Conservation (phyloP, 2,888 invertebrate genomes). For the Calameuta idolon region DNA sequence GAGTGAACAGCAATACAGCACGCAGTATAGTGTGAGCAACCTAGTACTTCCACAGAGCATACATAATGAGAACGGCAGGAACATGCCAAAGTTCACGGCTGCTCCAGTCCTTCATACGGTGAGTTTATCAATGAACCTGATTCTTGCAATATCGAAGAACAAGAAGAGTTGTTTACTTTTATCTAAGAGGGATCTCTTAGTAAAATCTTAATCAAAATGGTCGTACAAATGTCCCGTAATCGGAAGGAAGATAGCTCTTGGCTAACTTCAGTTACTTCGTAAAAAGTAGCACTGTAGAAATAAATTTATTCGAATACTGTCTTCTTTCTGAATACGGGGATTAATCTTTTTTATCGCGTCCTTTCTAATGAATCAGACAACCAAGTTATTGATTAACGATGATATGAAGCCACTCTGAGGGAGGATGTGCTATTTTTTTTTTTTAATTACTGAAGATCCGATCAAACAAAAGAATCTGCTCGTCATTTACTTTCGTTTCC, state of each 20-base stretch:
- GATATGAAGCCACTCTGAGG: neutral
- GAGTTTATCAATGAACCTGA: slow-evolving; percentile 29
- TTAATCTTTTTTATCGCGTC: neutral
- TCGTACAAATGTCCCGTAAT: neutral
- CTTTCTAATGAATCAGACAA: neutral
- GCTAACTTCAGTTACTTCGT: neutral
- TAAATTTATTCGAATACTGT: neutral
- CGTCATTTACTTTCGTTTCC: neutral
- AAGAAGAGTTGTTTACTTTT: neutral
- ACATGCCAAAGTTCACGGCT: slow-evolving; percentile 58
- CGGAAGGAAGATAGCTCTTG: neutral
- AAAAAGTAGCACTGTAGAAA: neutral
- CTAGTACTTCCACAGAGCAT: slow-evolving; percentile 49
- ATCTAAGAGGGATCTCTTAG: neutral
- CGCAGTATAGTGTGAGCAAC: slow-evolving; percentile 61
- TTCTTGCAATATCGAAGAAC: slow-evolving; percentile 6
- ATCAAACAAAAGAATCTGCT: neutral
- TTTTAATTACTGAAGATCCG: neutral
- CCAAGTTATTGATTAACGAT: neutral
- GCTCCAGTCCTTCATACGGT: slow-evolving; percentile 61
- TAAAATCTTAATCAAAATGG: neutral
- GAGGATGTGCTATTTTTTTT: neutral
- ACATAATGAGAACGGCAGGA: slow-evolving; percentile 60
- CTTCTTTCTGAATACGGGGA: neutral
- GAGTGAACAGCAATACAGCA: slow-evolving; percentile 57